phyloP scores from a whole-genome alignment of 1,140 invertebrate genomes.

The Diabrotica virgifera region DNA sequence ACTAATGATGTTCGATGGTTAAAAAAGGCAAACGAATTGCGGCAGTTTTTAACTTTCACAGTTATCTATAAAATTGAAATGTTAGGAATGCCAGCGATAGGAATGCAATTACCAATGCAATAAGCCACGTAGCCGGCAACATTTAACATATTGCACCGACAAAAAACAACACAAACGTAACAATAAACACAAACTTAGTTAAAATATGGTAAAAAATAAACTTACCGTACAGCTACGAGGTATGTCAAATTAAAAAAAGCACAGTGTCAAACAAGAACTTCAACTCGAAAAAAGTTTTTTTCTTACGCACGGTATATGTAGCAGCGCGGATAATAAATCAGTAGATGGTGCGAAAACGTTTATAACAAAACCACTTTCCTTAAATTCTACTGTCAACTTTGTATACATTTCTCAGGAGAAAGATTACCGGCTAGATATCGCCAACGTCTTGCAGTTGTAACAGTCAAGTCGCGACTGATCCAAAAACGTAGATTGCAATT shows the following conservation, averaged over 20 bases:
- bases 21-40: neutral
- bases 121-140: neutral
- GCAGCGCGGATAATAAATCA: slow-evolving; percentile 41
- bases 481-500: slow-evolving; percentile 12
- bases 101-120: slow-evolving; percentile 1
- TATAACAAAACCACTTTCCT: slow-evolving; percentile 46
- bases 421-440: slow-evolving; percentile 25
- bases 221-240: slow-evolving; percentile 37
- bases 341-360: slow-evolving; percentile 39
- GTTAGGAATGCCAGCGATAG: neutral
- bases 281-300: slow-evolving; percentile 46
- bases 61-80: neutral
- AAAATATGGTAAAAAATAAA: neutral
- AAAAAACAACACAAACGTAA: neutral
- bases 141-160: neutral
- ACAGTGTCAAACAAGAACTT: slow-evolving; percentile 24
- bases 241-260: slow-evolving; percentile 37
- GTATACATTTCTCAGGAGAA: slow-evolving; percentile 47
- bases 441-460: slow-evolving; percentile 23
- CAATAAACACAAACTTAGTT: neutral
- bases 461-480: slow-evolving; percentile 31
- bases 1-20: neutral
- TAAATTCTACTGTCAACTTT: slow-evolving; percentile 44
- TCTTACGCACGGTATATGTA: slow-evolving; percentile 47
- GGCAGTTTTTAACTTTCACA: neutral